Base-by-base conservation (phyloP, 2,888 invertebrate species). In the Esperia sulphurella region DNA sequence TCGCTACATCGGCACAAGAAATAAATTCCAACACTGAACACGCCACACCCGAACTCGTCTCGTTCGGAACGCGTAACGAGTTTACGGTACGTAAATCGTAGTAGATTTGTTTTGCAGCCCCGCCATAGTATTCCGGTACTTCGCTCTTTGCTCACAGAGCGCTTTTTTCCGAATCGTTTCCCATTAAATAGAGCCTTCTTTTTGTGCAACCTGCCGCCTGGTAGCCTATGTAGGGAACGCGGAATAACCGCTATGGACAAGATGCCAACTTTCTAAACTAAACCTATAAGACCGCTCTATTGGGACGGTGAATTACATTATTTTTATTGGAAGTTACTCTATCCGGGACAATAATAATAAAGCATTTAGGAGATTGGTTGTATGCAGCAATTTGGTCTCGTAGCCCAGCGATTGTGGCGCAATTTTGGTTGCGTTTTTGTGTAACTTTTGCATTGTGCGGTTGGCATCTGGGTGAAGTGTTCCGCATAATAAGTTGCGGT, bases 11-110 rank as follows among this genome's bases (percentile, higher is more conserved):
- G 55, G 45, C 65, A 68, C 69, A 85, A 78, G 76, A 68, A 59
- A 71, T 77, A 82, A 69, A 72, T 67, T 83, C 65, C 68, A 66
- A 71, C 63, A 57, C 57, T 58, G 57, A 60, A 46, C 55, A 49
- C 54, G 50, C 54, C 52, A 52, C 65, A 58, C 57, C 65, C 75
- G 69, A 74, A 75, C 75, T 72, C 78, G 73, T 69, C 73, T 79
- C 79, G 76, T 74, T 78, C 71, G 65, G 66, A 78, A 79, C 79
- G 78, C 81, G 83, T 84, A 84, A 84, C 84, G 84, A 86, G 84
- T 84, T 87, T 87, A 87, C 86, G 84, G 85, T 84, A 84, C 87
- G 85, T 86, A 84, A 87, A 87, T 83, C 82, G 85, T 82, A 79
- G 84, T 86, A 78, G 79, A 85, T 86, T 86, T 86, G 85, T 83